These are phyloP conservation scores for Drosophila ezoana DNA, from an alignment of 2,888 invertebrate genomes.

Conservation along the genomic window DNA sequence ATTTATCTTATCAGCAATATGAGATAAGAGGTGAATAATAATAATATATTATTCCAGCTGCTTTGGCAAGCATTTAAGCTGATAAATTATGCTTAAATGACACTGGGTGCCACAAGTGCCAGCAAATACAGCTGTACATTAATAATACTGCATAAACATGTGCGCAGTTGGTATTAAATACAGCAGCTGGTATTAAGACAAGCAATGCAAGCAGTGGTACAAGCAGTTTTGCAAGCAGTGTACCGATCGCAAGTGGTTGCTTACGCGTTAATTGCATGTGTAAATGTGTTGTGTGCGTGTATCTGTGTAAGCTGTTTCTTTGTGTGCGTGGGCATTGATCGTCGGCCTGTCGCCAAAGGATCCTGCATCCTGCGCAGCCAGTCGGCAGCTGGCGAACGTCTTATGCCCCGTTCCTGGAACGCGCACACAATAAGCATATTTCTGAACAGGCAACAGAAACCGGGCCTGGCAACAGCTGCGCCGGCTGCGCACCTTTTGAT, in stretches of 20 bases:
- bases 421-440: slow-evolving; percentile 39
- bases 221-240: slow-evolving; percentile 31
- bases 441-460: slow-evolving; percentile 2
- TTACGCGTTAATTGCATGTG: not conserved
- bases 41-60: not conserved
- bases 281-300: not conserved
- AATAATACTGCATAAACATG: not conserved
- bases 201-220: not conserved
- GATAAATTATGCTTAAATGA: slow-evolving; percentile 12
- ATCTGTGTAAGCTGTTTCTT: not conserved
- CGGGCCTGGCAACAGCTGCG: slow-evolving; percentile 40
- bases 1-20: too few relatives aligned
- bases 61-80: not conserved
- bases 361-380: slow-evolving; percentile 31
- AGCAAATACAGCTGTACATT: not conserved
- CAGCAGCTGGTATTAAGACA: slow-evolving; percentile 8
- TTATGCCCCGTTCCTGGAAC: slow-evolving; percentile 52
- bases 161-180: slow-evolving; percentile 16
- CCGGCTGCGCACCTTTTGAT: slow-evolving; percentile 45
- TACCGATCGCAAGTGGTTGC: not conserved
- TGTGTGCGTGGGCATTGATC: not conserved
- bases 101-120: not conserved
- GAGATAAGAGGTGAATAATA: too few relatives aligned
- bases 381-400: slow-evolving; percentile 54
- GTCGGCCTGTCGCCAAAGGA: slow-evolving; percentile 37